Evolutionary conservation across 2,113 vertebrate species (phyloP).

Genomic region (Halcyon senegalensis): DNA sequence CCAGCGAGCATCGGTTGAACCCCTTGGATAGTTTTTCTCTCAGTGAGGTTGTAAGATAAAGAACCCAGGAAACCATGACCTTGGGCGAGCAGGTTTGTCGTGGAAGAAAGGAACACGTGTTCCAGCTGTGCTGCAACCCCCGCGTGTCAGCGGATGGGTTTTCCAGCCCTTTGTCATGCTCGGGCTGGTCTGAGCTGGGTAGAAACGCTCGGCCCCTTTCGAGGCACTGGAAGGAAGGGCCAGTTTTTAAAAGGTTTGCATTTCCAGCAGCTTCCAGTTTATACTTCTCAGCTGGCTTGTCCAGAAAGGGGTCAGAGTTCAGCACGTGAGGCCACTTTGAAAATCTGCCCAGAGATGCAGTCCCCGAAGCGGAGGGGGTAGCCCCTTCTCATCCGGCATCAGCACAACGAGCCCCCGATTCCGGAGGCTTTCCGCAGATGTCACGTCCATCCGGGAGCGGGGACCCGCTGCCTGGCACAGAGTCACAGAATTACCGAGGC

Average conservation of each 20-base stretch:
- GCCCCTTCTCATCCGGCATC: not conserved
- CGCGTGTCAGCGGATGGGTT: not conserved
- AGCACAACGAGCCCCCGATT: rapidly evolving
- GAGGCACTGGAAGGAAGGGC: not conserved
- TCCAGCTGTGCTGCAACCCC: not conserved
- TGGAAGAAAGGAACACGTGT: not conserved
- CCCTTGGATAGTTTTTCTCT: not conserved
- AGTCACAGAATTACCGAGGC: too few relatives aligned
- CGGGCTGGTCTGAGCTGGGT: not conserved
- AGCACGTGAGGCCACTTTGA: rapidly evolving
- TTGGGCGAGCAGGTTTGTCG: not conserved
- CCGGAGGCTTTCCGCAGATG: rapidly evolving
- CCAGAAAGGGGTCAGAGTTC: not conserved
- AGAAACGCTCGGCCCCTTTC: not conserved
- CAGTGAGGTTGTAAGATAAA: not conserved
- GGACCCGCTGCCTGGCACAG: not conserved
- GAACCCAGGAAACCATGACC: not conserved
- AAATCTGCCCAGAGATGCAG: rapidly evolving
- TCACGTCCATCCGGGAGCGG: rapidly evolving
- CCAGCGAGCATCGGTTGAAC: not conserved
- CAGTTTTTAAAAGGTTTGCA: rapidly evolving
- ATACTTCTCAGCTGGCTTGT: not conserved
- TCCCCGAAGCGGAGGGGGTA: rapidly evolving
- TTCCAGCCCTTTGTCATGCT: not conserved
- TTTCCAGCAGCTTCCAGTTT: not conserved